A percentile compares a stretch with the other conserved stretches of the same genome.
phyloP scores from a whole-genome alignment of 2,113 vertebrate genomes.

The Centropus bengalensis region DNA sequence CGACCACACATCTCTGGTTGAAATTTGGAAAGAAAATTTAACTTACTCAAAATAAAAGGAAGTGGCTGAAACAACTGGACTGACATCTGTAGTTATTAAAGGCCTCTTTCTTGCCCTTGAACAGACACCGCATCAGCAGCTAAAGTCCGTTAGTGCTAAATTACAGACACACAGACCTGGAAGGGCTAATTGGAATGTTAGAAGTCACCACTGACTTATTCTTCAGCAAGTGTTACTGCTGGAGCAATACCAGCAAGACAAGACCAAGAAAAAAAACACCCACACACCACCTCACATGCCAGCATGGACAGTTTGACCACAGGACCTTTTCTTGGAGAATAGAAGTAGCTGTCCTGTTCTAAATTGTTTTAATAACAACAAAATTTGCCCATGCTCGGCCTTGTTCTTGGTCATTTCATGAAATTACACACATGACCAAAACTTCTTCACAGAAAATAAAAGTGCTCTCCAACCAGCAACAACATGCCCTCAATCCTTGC shows the following conservation, averaged over 20 bases:
- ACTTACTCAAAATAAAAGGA: background rate
- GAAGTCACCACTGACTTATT: background rate
- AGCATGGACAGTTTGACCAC: background rate
- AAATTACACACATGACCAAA: background rate
- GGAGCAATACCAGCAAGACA: background rate
- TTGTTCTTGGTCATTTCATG: background rate
- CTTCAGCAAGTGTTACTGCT: background rate
- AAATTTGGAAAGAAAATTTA: background rate
- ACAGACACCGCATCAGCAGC: background rate
- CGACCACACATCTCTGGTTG: background rate
- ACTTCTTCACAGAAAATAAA: rapidly evolving
- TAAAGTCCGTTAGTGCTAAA: background rate
- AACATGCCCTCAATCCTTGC: background rate
- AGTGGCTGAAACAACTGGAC: background rate
- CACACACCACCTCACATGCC: background rate
- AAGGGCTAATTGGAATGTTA: background rate
- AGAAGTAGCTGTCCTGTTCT: background rate
- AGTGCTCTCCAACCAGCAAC: background rate
- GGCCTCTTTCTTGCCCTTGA: background rate
- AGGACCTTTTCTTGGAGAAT: background rate
- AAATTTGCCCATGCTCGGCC: background rate
- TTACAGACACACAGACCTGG: background rate
- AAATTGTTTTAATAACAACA: background rate
- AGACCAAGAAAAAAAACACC: background rate
- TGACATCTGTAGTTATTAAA: background rate